phyloP scores from a whole-genome alignment of 2,113 vertebrate genomes.

The Okapia johnstoni region DNA sequence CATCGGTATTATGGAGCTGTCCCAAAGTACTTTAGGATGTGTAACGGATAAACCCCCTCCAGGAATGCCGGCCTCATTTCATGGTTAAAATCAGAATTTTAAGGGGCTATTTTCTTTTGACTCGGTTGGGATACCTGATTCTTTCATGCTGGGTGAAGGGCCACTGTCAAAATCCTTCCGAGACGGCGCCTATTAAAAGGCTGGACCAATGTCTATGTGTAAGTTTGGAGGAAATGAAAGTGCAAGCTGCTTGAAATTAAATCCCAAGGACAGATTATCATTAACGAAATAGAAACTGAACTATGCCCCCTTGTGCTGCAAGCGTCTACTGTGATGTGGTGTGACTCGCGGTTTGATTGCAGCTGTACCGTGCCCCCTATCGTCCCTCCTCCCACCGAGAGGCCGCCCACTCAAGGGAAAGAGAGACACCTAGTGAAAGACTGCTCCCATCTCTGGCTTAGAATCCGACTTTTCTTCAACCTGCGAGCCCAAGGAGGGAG shows the following conservation, averaged over 20 bases:
- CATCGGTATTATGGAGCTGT: background rate
- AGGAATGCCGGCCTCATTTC: background rate
- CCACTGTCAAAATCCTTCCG: background rate
- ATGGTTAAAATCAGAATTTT: background rate
- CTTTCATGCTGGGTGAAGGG: background rate
- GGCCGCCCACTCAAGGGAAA: background rate
- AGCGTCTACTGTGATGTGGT: background rate
- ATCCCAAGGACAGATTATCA: background rate
- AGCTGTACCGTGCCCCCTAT: background rate
- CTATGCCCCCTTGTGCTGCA: background rate
- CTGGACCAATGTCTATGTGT: background rate
- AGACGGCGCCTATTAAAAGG: background rate
- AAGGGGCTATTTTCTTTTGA: background rate
- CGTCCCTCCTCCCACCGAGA: background rate
- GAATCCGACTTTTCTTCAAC: background rate
- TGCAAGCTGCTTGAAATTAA: background rate
- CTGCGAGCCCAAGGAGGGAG: background rate
- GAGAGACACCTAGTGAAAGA: constrained; percentile 64
- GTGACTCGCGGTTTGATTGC: background rate
- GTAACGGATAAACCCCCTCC: background rate
- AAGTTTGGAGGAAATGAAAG: constrained; percentile 25
- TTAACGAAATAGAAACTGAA: background rate
- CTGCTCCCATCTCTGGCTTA: background rate
- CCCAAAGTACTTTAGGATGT: background rate
- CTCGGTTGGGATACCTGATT: background rate